Conservation (phyloP, 92 coral and sea anemone genomes). For the Zoanthus sansibaricus region DNA sequence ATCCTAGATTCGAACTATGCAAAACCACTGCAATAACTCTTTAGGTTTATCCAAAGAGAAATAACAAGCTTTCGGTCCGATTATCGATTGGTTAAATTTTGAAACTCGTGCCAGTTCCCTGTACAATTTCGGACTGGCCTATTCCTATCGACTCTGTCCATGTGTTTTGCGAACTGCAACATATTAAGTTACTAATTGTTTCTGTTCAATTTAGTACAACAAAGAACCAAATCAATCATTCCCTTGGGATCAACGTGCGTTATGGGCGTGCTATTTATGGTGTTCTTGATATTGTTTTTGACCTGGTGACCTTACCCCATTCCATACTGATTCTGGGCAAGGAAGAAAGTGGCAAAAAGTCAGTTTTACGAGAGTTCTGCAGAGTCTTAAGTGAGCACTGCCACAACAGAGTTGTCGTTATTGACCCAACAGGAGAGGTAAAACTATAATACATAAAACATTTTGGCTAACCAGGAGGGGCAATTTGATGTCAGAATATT, state of each 20-base stretch:
- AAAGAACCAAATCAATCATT: constrained; percentile 28
- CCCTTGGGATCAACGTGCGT: constrained; percentile 41
- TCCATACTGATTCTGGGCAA: constrained; percentile 49
- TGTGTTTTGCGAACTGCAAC: too few species aligned
- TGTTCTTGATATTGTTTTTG: constrained; percentile 44
- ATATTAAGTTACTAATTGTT: not conserved
- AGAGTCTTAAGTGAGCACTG: constrained; percentile 34
- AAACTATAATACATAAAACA: too few species aligned
- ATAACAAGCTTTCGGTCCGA: too few species aligned
- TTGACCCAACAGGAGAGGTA: constrained; percentile 53
- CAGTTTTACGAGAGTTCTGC: constrained; percentile 44
- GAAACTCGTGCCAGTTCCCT: too few species aligned
- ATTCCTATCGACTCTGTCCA: too few species aligned
- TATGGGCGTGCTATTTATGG: constrained; percentile 60
- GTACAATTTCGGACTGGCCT: too few species aligned
- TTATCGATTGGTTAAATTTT: too few species aligned
- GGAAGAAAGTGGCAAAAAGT: constrained; percentile 49
- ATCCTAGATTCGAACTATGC: too few species aligned
- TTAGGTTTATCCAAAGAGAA: too few species aligned
- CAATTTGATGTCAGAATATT: too few species aligned
- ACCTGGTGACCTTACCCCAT: constrained; percentile 16
- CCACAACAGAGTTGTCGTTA: constrained; percentile 8
- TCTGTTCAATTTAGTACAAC: constrained; percentile 17
- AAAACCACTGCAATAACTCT: too few species aligned
- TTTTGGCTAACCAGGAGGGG: too few species aligned